A percentile compares a stretch with the other conserved stretches of the same genome.
Conservation (phyloP, 2,797 vertebrate genomes). For the Xenops minutus region DNA sequence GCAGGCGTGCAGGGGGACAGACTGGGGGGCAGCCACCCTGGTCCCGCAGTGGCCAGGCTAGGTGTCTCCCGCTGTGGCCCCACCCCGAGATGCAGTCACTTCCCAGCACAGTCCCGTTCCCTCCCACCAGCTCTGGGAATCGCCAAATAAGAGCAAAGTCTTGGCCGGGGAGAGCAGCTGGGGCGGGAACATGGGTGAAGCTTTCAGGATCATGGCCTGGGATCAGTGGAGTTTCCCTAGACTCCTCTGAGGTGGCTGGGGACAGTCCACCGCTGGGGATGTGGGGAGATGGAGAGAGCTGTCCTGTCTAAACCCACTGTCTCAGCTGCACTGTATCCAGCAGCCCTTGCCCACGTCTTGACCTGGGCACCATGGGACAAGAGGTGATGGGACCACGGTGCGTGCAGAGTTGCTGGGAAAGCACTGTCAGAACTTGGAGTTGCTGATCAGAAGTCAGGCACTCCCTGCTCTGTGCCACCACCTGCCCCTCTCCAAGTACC, state of each 20-base stretch:
- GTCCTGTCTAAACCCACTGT: neutral
- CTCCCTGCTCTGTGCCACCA: neutral
- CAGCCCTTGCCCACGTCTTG: neutral
- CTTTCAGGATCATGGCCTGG: no score
- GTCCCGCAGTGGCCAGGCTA: neutral
- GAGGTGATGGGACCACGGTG: fast-evolving
- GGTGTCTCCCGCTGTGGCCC: neutral
- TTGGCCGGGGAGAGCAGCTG: neutral
- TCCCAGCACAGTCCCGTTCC: conserved; percentile 32
- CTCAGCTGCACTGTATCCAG: no score
- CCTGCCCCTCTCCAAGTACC: neutral
- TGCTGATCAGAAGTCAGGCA: neutral
- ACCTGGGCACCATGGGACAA: neutral
- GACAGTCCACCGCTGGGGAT: neutral
- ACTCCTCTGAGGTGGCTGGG: no score
- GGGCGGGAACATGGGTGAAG: conserved; percentile 46
- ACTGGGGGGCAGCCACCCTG: neutral
- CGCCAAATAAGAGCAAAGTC: conserved; percentile 67
- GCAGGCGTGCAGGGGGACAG: neutral
- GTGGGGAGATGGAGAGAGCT: fast-evolving
- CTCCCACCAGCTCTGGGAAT: conserved; percentile 42
- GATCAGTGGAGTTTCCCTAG: no score
- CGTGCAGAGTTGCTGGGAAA: neutral
- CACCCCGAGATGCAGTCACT: conserved; percentile 40
- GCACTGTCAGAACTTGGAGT: no score